Conservation (phyloP, 2,888 invertebrate genomes). For the Agrotis clavis region DNA sequence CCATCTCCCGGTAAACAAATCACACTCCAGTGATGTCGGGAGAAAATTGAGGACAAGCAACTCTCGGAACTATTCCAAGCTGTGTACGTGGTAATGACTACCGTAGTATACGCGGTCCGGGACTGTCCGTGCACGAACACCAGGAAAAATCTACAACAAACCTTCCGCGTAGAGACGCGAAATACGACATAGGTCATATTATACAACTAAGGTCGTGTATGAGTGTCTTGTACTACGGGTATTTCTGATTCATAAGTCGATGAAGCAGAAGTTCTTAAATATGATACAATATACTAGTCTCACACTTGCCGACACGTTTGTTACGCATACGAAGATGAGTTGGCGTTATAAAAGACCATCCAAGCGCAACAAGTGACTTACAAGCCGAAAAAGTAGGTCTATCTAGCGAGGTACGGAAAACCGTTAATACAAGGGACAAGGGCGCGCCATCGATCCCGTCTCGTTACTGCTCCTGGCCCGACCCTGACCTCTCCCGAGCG, state of each 20-base stretch:
- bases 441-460: constrained; percentile 79
- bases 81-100: not conserved
- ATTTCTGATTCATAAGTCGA: constrained; percentile 18
- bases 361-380: constrained; percentile 69
- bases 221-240: not conserved
- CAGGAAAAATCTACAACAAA: not conserved
- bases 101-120: not conserved
- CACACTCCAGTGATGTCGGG: not conserved
- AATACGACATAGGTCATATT: too few relatives aligned
- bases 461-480: constrained; percentile 74
- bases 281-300: constrained; percentile 24
- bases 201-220: too few relatives aligned
- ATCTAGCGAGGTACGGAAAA: constrained; percentile 58
- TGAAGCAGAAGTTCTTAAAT: constrained; percentile 30
- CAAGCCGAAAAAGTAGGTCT: constrained; percentile 49
- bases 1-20: not conserved
- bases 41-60: not conserved
- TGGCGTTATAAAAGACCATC: constrained; percentile 11
- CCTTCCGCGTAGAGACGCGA: too few relatives aligned
- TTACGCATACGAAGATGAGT: constrained; percentile 29
- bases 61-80: not conserved
- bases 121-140: not conserved
- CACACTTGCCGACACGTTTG: constrained; percentile 17
- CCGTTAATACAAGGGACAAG: constrained; percentile 74
- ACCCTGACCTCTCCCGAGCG: constrained; percentile 79